Evolutionary conservation across 2,113 vertebrate species (phyloP).

Genomic region (Felis chaus): DNA sequence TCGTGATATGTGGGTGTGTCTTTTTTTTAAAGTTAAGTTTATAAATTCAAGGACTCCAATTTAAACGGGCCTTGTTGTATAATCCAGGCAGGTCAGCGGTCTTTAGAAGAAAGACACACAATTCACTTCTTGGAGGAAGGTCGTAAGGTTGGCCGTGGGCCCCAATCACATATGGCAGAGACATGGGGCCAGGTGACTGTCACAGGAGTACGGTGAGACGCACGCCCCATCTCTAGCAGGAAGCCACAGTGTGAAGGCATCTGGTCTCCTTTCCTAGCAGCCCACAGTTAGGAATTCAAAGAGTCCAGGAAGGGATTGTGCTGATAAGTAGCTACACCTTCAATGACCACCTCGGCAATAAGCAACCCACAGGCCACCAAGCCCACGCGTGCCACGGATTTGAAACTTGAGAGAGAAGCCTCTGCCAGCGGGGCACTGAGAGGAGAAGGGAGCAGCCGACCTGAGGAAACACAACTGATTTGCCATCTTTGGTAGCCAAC

Average conservation of each 20-base stretch:
- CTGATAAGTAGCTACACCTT: background rate
- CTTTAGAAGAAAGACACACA: background rate
- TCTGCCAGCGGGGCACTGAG: background rate
- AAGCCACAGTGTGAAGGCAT: background rate
- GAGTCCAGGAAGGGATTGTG: background rate
- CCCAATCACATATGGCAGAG: background rate
- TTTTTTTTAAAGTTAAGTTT: background rate
- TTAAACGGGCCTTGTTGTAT: background rate
- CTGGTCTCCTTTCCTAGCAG: background rate
- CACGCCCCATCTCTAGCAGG: fast-evolving
- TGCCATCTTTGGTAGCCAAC: background rate
- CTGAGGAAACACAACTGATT: background rate
- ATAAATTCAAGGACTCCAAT: background rate
- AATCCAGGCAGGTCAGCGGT: background rate
- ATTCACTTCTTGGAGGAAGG: background rate
- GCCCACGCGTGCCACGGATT: background rate
- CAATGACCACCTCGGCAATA: background rate
- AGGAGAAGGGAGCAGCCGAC: background rate
- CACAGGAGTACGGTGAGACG: background rate
- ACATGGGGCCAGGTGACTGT: background rate
- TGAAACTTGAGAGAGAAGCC: background rate
- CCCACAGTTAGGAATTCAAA: background rate
- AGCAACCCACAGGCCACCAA: background rate
- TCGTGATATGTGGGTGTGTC: background rate
- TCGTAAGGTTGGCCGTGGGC: background rate